phyloP scores from a whole-genome alignment of 2,888 invertebrate genomes.

The Perizoma flavofasciatum region DNA sequence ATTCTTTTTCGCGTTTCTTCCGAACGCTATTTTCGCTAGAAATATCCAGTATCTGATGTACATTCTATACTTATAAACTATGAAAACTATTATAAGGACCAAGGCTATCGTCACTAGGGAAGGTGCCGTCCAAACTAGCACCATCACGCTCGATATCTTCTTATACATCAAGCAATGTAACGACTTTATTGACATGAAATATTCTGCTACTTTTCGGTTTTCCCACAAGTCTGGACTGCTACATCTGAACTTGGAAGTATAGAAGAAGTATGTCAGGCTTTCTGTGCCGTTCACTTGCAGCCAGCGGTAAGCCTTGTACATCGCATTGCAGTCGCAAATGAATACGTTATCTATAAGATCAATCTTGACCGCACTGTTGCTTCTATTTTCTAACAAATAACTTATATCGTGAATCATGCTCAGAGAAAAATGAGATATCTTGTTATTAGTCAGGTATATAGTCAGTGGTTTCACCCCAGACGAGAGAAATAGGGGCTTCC shows the following conservation, averaged over 20 bases:
- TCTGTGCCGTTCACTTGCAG: slow-evolving; percentile 64
- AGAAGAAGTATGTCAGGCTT: slow-evolving; percentile 61
- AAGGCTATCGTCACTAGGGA: slow-evolving; percentile 64
- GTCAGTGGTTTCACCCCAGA: slow-evolving; percentile 67
- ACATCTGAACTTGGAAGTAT: slow-evolving; percentile 65
- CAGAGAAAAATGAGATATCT: slow-evolving; percentile 79
- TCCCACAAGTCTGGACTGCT: slow-evolving; percentile 77
- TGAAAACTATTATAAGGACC: slow-evolving; percentile 51
- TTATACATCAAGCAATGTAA: slow-evolving; percentile 69
- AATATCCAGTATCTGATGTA: slow-evolving; percentile 83
- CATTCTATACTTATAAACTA: slow-evolving; percentile 72
- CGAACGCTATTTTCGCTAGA: slow-evolving; percentile 79
- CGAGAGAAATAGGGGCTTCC: slow-evolving; percentile 73
- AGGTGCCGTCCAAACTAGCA: slow-evolving; percentile 71
- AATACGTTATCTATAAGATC: slow-evolving; percentile 81
- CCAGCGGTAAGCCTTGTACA: slow-evolving; percentile 73
- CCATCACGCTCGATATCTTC: slow-evolving; percentile 66
- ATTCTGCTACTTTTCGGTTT: slow-evolving; percentile 67
- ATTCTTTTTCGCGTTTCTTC: slow-evolving; percentile 65
- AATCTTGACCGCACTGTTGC: slow-evolving; percentile 57
- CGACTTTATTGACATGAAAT: slow-evolving; percentile 66
- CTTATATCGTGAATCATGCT: slow-evolving; percentile 84
- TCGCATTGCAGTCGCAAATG: slow-evolving; percentile 79
- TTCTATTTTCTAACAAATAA: slow-evolving; percentile 64
- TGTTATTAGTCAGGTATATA: slow-evolving; percentile 78